phyloP scores from a whole-genome alignment of 2,113 vertebrate species.

The Zapus hudsonius region DNA sequence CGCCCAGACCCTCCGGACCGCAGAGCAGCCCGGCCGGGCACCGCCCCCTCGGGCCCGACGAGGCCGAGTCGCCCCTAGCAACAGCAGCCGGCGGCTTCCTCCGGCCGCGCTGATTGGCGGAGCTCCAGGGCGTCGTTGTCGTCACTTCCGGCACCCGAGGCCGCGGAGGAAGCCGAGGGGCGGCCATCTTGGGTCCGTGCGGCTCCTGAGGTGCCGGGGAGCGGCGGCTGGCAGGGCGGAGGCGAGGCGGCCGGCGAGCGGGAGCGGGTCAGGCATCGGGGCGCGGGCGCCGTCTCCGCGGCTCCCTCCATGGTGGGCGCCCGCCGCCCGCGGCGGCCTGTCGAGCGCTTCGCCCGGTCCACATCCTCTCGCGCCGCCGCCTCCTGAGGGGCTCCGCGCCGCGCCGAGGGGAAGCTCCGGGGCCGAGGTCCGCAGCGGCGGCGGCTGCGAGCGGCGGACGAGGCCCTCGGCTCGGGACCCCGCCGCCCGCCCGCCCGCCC shows the following conservation, averaged over 20 bases:
- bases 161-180: constrained; percentile 85
- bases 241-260: constrained; percentile 50
- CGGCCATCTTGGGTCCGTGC: constrained; percentile 94
- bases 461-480: background rate
- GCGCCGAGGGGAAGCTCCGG: constrained; percentile 64
- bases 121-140: constrained; percentile 26
- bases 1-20: background rate
- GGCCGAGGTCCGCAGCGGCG: constrained; percentile 57
- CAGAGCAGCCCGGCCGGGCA: fast-evolving
- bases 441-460: constrained; percentile 51
- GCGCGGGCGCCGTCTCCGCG: constrained; percentile 33
- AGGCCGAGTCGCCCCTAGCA: constrained; percentile 85
- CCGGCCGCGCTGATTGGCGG: constrained; percentile 64
- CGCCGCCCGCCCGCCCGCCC: constrained; percentile 57
- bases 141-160: constrained; percentile 82
- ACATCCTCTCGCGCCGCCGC: constrained; percentile 34
- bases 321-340: constrained; percentile 52
- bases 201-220: constrained; percentile 70
- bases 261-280: background rate
- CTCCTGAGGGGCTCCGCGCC: constrained; percentile 69
- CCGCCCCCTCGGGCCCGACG: background rate
- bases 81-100: constrained; percentile 79
- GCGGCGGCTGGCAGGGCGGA: constrained; percentile 56
- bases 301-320: constrained; percentile 63
- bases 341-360: background rate